phyloP scores from a whole-genome alignment of 2,113 vertebrate species.

The Chitala chitala region DNA sequence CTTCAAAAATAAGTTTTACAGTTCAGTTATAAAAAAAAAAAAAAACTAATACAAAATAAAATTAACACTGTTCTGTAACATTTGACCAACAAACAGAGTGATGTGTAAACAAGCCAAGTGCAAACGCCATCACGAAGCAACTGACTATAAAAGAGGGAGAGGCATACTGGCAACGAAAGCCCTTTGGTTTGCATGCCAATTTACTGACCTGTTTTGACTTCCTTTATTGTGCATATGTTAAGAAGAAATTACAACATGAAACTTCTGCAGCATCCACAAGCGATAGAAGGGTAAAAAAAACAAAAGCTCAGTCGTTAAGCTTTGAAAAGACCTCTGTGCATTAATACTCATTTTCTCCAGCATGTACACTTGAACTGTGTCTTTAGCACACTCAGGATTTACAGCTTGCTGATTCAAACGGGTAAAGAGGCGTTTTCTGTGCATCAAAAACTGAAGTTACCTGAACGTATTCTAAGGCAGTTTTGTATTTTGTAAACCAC shows the following conservation, averaged over 20 bases:
- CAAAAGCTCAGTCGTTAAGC: conserved; percentile 2
- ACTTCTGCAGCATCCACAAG: not conserved
- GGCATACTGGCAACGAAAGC: conserved; percentile 37
- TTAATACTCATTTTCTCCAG: not conserved
- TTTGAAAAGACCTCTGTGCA: not conserved
- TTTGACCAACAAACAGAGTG: conserved; percentile 36
- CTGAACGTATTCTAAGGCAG: conserved; percentile 42
- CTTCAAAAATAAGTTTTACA: conserved; percentile 42
- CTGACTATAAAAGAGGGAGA: conserved; percentile 39
- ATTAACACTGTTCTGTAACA: conserved; percentile 46
- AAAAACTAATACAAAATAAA: conserved; percentile 37
- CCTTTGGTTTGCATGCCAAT: conserved; percentile 37
- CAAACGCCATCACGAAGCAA: conserved; percentile 40
- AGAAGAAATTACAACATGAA: not conserved
- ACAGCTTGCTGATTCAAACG: not conserved
- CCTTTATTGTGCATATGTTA: not conserved
- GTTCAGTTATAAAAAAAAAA: conserved; percentile 37
- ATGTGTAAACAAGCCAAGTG: conserved; percentile 36
- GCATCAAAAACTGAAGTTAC: conserved; percentile 32
- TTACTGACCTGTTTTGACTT: not conserved
- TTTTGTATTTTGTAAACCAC: conserved; percentile 29
- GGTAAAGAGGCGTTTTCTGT: conserved; percentile 18
- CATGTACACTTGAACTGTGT: not conserved
- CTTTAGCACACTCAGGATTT: conserved; percentile 7
- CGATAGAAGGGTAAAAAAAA: not conserved